phyloP scores from a whole-genome alignment of 2,888 invertebrate genomes.

The Microchrysa polita region DNA sequence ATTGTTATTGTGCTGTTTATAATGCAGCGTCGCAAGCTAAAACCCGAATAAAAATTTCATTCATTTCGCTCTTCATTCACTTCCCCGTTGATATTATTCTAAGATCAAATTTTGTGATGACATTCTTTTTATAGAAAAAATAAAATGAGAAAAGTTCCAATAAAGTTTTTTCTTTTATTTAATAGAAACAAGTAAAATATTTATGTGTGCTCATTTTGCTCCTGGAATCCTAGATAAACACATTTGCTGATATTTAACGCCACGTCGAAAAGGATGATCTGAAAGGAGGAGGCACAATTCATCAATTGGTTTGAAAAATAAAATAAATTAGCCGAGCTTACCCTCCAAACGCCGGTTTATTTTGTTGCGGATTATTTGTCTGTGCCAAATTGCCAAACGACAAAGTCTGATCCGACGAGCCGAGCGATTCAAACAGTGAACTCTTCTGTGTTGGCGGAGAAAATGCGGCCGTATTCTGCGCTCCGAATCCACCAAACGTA shows the following conservation, averaged over 20 bases:
- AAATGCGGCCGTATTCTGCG: slow-evolving; percentile 50
- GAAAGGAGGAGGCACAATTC: slow-evolving; percentile 14
- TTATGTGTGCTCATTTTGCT: too few species aligned
- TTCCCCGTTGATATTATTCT: too few species aligned
- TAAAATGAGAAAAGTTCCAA: too few species aligned
- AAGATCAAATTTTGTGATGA: too few species aligned
- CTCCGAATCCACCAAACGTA: slow-evolving; percentile 58
- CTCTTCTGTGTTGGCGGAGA: slow-evolving; percentile 42
- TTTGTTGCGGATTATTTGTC: slow-evolving; percentile 55
- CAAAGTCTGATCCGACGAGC: slow-evolving; percentile 58
- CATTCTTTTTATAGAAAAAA: too few species aligned
- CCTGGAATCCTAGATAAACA: too few species aligned
- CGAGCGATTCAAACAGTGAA: slow-evolving; percentile 48
- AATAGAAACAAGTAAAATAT: too few species aligned
- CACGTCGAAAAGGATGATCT: slow-evolving; percentile 49
- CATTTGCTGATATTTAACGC: slow-evolving; percentile 47
- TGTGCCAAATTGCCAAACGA: slow-evolving; percentile 64
- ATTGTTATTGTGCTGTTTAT: not conserved
- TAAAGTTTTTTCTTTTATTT: too few species aligned
- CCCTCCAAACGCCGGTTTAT: slow-evolving; percentile 63
- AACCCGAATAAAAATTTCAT: too few species aligned
- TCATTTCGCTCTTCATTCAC: too few species aligned
- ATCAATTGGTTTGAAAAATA: slow-evolving; percentile 7
- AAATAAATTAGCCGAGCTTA: slow-evolving; percentile 24
- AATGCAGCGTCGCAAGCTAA: too few species aligned